These are phyloP conservation scores for Stratiomys singularior DNA, from an alignment of 2,888 invertebrate species.

Conservation along the genomic window DNA sequence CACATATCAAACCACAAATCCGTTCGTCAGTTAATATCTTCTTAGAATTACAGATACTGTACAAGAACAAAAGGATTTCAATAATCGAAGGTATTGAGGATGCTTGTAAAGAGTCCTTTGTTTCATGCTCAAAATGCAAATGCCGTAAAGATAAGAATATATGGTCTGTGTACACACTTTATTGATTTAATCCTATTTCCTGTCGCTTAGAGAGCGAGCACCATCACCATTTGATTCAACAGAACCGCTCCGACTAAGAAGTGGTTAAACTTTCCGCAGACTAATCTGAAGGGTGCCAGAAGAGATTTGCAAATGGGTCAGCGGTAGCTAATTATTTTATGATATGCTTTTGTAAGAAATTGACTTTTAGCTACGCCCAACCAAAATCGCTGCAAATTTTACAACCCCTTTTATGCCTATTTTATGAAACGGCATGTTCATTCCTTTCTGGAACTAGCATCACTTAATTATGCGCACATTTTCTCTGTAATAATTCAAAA, in stretches of 20 bases:
- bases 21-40: neutral
- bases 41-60: neutral
- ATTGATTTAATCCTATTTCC: slow-evolving; percentile 32
- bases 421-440: too few relatives aligned
- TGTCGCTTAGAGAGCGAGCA: neutral
- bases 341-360: slow-evolving; percentile 28
- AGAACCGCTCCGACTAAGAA: neutral
- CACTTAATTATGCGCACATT: too few relatives aligned
- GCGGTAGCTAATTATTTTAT: slow-evolving; percentile 25
- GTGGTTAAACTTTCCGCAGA: neutral
- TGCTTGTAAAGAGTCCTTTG: neutral
- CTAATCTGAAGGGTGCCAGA: slow-evolving; percentile 31
- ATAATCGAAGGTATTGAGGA: slow-evolving; percentile 14
- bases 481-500: too few relatives aligned
- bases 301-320: neutral
- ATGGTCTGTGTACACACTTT: slow-evolving; percentile 37
- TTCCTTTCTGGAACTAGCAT: too few relatives aligned
- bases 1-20: slow-evolving; percentile 30
- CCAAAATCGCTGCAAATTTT: too few relatives aligned
- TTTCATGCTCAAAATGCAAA: neutral
- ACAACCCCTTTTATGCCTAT: too few relatives aligned
- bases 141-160: neutral
- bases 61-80: slow-evolving; percentile 23
- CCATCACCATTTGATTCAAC: neutral
- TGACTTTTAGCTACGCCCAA: slow-evolving; percentile 34